Base-by-base conservation (phyloP, 2,888 invertebrate species). In the Epistrophe grossulariae region DNA sequence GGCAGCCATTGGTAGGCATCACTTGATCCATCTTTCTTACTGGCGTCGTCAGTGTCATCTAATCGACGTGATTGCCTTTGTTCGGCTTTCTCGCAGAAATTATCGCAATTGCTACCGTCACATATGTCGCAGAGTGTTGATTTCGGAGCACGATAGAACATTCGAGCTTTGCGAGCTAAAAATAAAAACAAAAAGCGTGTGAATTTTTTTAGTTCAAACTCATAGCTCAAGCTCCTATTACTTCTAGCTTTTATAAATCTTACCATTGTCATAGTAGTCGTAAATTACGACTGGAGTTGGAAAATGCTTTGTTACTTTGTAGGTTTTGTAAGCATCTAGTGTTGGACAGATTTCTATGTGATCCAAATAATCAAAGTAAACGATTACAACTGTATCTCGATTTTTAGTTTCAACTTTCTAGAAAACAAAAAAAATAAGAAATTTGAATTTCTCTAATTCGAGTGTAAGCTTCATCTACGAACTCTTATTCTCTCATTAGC, bases 251-350 rank as follows among this genome's bases (percentile, higher is more conserved):
- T 9, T 35, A 9, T 35, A 9, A 35, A 24, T 94, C 96, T 95
- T 91, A 98, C 43, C 43, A 90, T 96, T 97, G 92, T 99, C 98
- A 90, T 98, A 99, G 90, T 99, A 97, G 91, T 99, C 99, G 88
- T 96, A 96, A 88, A 99, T 95, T 64, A 96, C 95, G 84, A 98
- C 97, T 89, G 97, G 95, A 55, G 97, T 97, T 19, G 98, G 96
- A 71, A 97, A 96, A 90, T 98, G 97, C 74, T 96, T 95, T 0
- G 97, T 97, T 9, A 98, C 97, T 92, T 97, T 96, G 90, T 97
- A 96, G 0, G 96, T 96, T 90, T 97, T 95, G 91, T 96, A 97
- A 19, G 98, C 97, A 9, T 96, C 96, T 78, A 98, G 94, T 5
- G 98, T 98, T 60, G 98, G 96, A 91, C 98, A 98, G 73, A 96